These are phyloP conservation scores for Dendrolimus kikuchii DNA, from an alignment of 1,140 invertebrate genomes.

Conservation along the genomic window DNA sequence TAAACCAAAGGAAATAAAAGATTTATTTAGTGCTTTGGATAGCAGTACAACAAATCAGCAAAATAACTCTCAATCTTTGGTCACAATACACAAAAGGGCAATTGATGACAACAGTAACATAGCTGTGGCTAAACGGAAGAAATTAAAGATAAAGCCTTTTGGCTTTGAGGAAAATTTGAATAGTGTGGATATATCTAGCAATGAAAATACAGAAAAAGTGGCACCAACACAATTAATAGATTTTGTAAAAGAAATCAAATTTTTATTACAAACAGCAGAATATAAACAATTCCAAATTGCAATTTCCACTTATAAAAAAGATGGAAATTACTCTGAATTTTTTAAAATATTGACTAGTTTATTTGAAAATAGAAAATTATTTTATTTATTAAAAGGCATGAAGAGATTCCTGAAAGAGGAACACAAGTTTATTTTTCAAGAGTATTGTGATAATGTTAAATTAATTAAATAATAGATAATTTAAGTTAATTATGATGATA, in stretches of 20 bases:
- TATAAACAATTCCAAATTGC: conserved; percentile 75
- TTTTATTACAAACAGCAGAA: conserved; percentile 63
- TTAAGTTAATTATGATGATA: no score
- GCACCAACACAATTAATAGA: conserved; percentile 58
- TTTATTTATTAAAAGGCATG: conserved; percentile 77
- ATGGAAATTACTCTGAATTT: conserved; percentile 70
- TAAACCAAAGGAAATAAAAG: conserved; percentile 62
- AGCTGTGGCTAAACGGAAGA: conserved; percentile 62
- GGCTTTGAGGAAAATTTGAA: conserved; percentile 57
- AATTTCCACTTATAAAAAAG: conserved; percentile 74
- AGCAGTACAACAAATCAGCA: conserved; percentile 34
- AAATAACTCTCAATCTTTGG: conserved; percentile 39
- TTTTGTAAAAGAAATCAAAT: conserved; percentile 73
- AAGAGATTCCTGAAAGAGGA: conserved; percentile 73
- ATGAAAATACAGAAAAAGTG: conserved; percentile 32
- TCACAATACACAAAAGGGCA: conserved; percentile 50
- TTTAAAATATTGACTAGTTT: conserved; percentile 66
- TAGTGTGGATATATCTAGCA: conserved; percentile 5
- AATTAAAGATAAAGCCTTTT: conserved; percentile 71
- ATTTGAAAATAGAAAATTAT: conserved; percentile 68
- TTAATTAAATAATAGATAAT: no score
- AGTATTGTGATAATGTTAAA: conserved; percentile 67
- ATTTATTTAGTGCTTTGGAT: conserved; percentile 73
- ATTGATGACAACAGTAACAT: conserved; percentile 26
- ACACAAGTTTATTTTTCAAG: conserved; percentile 71